Base-by-base conservation (phyloP, 1,140 invertebrate species). In the Onthophagus taurus region DNA sequence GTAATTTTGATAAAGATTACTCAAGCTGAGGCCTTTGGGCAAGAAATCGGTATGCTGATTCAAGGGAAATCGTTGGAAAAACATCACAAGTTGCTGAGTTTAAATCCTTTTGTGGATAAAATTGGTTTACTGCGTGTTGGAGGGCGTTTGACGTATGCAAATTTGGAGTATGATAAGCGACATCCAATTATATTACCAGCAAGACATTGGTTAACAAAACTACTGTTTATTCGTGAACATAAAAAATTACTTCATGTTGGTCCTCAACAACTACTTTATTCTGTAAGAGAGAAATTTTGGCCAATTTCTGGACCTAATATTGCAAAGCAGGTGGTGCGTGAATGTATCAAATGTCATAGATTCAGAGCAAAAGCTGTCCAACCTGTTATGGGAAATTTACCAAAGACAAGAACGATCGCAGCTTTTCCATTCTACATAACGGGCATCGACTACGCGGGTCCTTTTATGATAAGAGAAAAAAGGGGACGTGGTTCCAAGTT, bases 201-300 rank as follows among this genome's bases (percentile, higher is more conserved):
- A 11, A 31, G 13, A 16, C 46, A 54, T 51, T 36, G 2, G 3
- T 57, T 13, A 42, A 54, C n/a, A n/a, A 39, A 39, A 11, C 45
- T 31, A 29, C 43, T 4, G 9, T 42, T 55, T n/a, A 16, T 34
- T 31, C 11, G 45, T 12, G 50, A 53, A 31, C 60, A 59, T 14
- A 2, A 26, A 0, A 31, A 23, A 26, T 34, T 49, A 29, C 45
- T 55, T 8, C 57, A 61, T 41, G 46, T 52, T 6, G 55, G 55
- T 0, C 34, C 48, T 16, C 51, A 57, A 42, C 16, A 48, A 8
- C 11, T 53, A 0, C 16, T 52, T 11, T 33, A 18, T 12, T 43
- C 43, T 17, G 17, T 53, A 7, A 18, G 52, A 33, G 12, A 8
- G 16, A 20, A 21, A 14, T 49, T 44, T 26, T 54, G 51, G 46